Evolutionary conservation across 2,888 invertebrate species (phyloP).

Genomic region (Neoaliturus tenellus): DNA sequence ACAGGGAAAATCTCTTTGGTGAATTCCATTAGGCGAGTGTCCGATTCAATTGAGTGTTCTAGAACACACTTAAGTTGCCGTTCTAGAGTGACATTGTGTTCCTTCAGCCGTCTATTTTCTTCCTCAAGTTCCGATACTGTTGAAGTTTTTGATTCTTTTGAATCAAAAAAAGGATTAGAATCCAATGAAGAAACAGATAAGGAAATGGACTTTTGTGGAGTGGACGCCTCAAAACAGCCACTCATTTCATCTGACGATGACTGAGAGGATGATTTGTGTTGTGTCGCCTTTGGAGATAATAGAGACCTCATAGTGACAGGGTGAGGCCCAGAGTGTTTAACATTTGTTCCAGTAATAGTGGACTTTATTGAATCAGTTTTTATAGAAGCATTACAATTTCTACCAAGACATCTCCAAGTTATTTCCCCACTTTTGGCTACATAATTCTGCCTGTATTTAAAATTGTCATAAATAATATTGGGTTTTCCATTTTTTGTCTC

Average conservation of each 20-base stretch:
- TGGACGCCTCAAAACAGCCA: background rate
- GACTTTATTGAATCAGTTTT: background rate
- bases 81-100: background rate
- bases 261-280: background rate
- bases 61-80: no score
- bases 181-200: background rate
- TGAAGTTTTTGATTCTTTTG: background rate
- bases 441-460: background rate
- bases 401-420: background rate
- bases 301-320: background rate
- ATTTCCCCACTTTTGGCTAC: background rate
- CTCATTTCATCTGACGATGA: background rate
- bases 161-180: no score
- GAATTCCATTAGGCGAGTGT: no score
- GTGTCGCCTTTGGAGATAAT: background rate
- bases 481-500: no score
- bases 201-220: background rate
- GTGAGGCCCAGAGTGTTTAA: background rate
- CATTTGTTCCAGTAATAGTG: background rate
- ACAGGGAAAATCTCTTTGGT: no score
- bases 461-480: no score
- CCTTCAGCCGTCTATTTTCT: background rate
- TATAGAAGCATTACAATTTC: background rate
- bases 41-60: no score
- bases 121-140: no score